These are phyloP conservation scores for Belonocnema kinseyi DNA, from an alignment of 1,140 invertebrate species.

Conservation along the genomic window DNA sequence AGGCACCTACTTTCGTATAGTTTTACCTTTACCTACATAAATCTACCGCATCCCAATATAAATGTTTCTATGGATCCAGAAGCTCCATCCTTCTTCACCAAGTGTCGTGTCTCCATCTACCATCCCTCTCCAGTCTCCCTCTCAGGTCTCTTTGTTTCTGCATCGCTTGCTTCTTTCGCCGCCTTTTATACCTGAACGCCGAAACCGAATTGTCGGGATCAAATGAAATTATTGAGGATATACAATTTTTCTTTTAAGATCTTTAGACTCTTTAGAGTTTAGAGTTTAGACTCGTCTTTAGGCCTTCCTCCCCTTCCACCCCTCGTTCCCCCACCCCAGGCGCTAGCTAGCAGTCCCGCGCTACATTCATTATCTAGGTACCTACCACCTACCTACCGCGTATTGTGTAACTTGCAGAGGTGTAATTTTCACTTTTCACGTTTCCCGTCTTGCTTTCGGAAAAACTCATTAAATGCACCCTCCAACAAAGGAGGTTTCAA, in stretches of 20 bases:
- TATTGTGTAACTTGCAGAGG: slow-evolving; percentile 31
- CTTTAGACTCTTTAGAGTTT: too few relatives aligned
- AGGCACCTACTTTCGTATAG: slow-evolving; percentile 51
- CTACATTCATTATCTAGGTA: slow-evolving; percentile 5
- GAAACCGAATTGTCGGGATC: slow-evolving; percentile 45
- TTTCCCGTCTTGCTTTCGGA: background rate
- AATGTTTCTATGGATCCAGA: slow-evolving; percentile 46
- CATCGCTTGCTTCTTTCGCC: slow-evolving; percentile 36
- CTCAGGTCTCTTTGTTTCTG: slow-evolving; percentile 22
- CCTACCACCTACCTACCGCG: background rate
- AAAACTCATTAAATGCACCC: slow-evolving; percentile 37
- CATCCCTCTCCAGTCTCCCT: slow-evolving; percentile 22
- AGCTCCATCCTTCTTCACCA: slow-evolving; percentile 51
- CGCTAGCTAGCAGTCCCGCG: background rate
- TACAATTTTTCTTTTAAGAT: slow-evolving; percentile 44
- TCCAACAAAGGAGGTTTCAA: slow-evolving; percentile 19
- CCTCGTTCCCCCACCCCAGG: too few relatives aligned
- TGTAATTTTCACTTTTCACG: slow-evolving; percentile 33
- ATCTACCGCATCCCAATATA: slow-evolving; percentile 62
- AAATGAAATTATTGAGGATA: slow-evolving; percentile 57
- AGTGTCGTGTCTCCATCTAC: background rate
- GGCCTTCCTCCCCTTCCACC: background rate
- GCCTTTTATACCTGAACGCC: slow-evolving; percentile 56
- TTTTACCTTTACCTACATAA: slow-evolving; percentile 63
- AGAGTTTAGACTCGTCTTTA: background rate